Evolutionary conservation across 1,140 invertebrate species (phyloP).

Genomic region (Glossosoma conforme): DNA sequence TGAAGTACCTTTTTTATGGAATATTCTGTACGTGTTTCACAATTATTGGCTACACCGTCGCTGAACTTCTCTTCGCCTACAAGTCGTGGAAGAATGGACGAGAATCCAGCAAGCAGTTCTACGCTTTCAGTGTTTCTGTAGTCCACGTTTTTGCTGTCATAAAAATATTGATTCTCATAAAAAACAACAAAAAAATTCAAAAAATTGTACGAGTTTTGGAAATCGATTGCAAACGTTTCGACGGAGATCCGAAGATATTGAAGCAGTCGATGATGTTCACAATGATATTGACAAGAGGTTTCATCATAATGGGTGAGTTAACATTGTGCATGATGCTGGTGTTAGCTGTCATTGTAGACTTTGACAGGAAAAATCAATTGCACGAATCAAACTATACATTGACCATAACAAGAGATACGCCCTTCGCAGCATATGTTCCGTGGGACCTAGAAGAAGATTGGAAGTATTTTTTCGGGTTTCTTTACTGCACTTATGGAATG

Average conservation of each 20-base stretch:
- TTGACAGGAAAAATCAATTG: slow-evolving; percentile 13
- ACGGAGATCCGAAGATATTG: slow-evolving; percentile 8
- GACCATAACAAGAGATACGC: slow-evolving; percentile 18
- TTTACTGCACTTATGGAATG: slow-evolving; percentile 18
- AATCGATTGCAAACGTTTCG: slow-evolving; percentile 19
- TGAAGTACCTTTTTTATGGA: slow-evolving; percentile 11
- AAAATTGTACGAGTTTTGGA: slow-evolving; percentile 23
- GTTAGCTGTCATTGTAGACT: slow-evolving; percentile 12
- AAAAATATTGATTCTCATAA: slow-evolving; percentile 25
- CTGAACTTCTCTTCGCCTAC: slow-evolving; percentile 19
- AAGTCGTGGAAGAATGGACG: slow-evolving; percentile 21
- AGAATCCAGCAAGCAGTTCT: slow-evolving; percentile 18
- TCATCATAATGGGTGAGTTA: slow-evolving; percentile 18
- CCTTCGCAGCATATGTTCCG: slow-evolving; percentile 22
- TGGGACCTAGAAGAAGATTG: slow-evolving; percentile 17
- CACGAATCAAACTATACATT: slow-evolving; percentile 8
- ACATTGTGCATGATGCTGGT: slow-evolving; percentile 15
- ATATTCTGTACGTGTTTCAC: slow-evolving; percentile 13
- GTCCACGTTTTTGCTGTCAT: slow-evolving; percentile 22
- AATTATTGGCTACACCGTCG: slow-evolving; percentile 20
- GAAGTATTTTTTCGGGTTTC: slow-evolving; percentile 7
- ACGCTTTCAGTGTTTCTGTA: slow-evolving; percentile 19
- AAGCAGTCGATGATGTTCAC: slow-evolving; percentile 8
- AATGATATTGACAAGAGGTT: slow-evolving; percentile 13
- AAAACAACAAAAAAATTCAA: slow-evolving; percentile 28